Percentiles rank a stretch among this genome's conserved stretches.
Conservation (phyloP, 2,113 vertebrate genomes). For the Toxotes chatareus region DNA sequence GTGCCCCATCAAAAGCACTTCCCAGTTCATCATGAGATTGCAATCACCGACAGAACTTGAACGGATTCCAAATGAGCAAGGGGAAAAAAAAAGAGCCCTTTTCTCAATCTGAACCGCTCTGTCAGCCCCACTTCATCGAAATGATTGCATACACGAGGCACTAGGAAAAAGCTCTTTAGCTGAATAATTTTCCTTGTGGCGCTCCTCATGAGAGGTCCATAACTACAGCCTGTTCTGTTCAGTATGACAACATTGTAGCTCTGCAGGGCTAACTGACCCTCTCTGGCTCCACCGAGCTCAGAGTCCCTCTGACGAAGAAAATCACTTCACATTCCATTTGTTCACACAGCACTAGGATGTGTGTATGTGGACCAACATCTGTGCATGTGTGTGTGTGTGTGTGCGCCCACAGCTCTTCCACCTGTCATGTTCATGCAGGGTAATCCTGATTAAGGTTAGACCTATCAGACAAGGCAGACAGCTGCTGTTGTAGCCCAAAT, state of each 20-base stretch:
- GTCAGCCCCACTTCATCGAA: conserved; percentile 37
- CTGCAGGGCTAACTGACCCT: conserved; percentile 5
- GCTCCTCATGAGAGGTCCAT: conserved; percentile 2
- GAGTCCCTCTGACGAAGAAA: conserved; percentile 27
- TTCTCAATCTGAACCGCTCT: background rate
- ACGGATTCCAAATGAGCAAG: conserved; percentile 30
- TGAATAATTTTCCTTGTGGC: conserved; percentile 30
- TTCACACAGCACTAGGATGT: background rate
- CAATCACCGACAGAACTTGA: conserved; percentile 26
- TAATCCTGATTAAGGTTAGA: conserved; percentile 47
- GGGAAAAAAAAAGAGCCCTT: background rate
- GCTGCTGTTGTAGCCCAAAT: conserved; percentile 23
- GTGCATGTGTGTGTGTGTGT: conserved; percentile 2
- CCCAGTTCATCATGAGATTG: conserved; percentile 21
- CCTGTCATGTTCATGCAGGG: conserved; percentile 33
- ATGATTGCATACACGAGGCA: conserved; percentile 32
- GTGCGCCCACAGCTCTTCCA: background rate
- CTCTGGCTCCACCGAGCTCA: conserved; percentile 23
- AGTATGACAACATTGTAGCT: background rate
- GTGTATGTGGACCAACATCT: conserved; percentile 16
- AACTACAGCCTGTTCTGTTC: conserved; percentile 6
- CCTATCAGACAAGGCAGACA: conserved; percentile 25
- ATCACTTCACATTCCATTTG: conserved; percentile 47
- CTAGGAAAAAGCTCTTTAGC: conserved; percentile 6
- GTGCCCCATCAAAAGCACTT: conserved; percentile 10